Conservation (phyloP, 2,888 invertebrate species). For the Patella ulyssiponensis region DNA sequence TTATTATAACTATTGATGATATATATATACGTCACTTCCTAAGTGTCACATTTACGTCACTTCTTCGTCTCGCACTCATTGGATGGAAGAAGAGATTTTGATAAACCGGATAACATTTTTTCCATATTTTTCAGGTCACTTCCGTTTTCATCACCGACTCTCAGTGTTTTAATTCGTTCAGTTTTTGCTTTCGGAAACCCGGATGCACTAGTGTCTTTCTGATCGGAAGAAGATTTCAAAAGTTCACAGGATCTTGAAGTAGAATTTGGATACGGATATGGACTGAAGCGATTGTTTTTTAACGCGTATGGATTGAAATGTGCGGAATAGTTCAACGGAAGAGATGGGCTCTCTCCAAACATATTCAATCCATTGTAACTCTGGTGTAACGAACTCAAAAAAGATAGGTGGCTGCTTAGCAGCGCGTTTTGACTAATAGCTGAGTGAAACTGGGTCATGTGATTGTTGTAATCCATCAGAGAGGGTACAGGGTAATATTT, state of each 20-base stretch:
- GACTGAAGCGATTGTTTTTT: background rate
- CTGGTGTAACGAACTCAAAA: background rate
- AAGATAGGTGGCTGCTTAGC: conserved; percentile 1
- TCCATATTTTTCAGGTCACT: conserved; percentile 32
- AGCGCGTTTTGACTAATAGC: background rate
- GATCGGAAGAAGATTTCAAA: too few species aligned
- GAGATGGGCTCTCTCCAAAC: background rate
- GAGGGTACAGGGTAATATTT: background rate
- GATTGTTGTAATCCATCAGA: background rate
- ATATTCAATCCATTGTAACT: background rate
- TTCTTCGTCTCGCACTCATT: too few species aligned
- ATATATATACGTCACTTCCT: too few species aligned
- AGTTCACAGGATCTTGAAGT: too few species aligned
- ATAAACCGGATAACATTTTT: conserved; percentile 30
- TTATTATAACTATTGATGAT: too few species aligned
- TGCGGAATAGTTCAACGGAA: background rate
- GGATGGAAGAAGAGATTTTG: background rate
- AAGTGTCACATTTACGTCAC: too few species aligned
- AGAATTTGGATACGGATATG: too few species aligned
- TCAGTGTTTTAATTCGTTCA: too few species aligned
- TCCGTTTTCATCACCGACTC: conserved; percentile 14
- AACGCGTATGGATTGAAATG: background rate
- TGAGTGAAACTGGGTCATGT: background rate
- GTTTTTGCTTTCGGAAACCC: too few species aligned
- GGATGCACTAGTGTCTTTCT: too few species aligned